Conservation (phyloP, 2,113 vertebrate genomes). For the Channa maculata region DNA sequence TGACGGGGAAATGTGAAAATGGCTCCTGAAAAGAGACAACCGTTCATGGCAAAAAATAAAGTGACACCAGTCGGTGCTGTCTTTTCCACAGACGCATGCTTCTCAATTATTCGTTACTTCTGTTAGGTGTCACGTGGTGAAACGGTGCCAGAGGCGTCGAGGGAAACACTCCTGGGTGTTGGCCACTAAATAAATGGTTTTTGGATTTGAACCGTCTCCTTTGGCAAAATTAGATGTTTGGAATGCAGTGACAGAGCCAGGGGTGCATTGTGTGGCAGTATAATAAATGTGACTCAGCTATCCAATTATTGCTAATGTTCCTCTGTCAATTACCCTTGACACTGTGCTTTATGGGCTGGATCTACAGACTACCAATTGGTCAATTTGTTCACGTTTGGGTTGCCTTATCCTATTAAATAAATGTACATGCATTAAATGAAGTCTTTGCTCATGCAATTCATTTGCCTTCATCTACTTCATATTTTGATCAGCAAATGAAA, state of each 20-base stretch:
- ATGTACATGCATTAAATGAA: background rate
- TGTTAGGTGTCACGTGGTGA: conserved; percentile 56
- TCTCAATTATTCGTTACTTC: conserved; percentile 72
- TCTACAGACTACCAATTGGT: conserved; percentile 59
- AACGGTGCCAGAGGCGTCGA: conserved; percentile 50
- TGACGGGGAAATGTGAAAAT: conserved; percentile 65
- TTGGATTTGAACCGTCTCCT: conserved; percentile 69
- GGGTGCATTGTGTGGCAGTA: conserved; percentile 53
- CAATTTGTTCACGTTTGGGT: conserved; percentile 24
- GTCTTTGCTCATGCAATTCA: conserved; percentile 5
- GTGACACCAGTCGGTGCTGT: conserved; percentile 33
- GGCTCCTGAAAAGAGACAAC: conserved; percentile 37
- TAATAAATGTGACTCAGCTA: conserved; percentile 74
- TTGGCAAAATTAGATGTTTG: conserved; percentile 75
- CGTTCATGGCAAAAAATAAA: conserved; percentile 38
- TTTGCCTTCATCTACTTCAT: background rate
- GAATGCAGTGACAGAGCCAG: conserved; percentile 59
- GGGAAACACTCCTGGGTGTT: conserved; percentile 48
- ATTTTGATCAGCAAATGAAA: conserved; percentile 5
- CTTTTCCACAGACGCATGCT: conserved; percentile 14
- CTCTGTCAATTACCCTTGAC: conserved; percentile 69
- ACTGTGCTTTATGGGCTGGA: conserved; percentile 36
- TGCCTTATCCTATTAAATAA: background rate
- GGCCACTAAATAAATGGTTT: conserved; percentile 64
- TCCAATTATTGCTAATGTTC: conserved; percentile 70